Evolutionary conservation across 92 coral and sea anemone species (phyloP), one percentile per base, ranked within the genome.

Genomic region (Parazoanthus atlanticus): DNA sequence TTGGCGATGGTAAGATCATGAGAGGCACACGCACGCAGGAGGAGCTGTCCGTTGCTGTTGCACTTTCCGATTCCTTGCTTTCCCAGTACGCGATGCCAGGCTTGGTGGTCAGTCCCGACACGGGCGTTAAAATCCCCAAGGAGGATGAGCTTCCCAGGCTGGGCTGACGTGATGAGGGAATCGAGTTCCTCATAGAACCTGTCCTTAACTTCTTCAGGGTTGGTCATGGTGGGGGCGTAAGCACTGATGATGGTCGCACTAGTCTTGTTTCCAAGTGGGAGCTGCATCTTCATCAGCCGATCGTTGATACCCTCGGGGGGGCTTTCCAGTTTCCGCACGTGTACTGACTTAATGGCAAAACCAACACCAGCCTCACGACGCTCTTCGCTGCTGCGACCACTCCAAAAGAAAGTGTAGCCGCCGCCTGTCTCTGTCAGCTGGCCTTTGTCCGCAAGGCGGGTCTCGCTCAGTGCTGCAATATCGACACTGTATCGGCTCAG

Each of bases 61-160:
- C 84, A 43, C n/a, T 85, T 84, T 29, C 93, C 91, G 0, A 83
- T 69, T 34, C 91, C 91, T 56, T 88, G 80, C 77, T 69, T 67
- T 47, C 91, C 89, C 19, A 91, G n/a, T 25, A 80, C 69, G 33
- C 86, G 80, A 21, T 38, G n/a, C 78, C 90, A 88, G 52, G 1
- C 34, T 8, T 17, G 17, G 46, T 25, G 19, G 85, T 88, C 76
- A 15, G 16, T 2, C 5, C 88, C 91, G 16, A 61, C 87, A 13
- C 87, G 29, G 5, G 91, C 86, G 49, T 80, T 88, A 8, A 88
- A 88, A 23, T 88, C n/a, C 90, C 25, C 86, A 77, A 38, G 74
- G 90, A 87, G 52, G 29, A 70, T 70, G 31, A 70, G 33, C 33
- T 70, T 70, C 3, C 15, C 75, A 5, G 32, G 2, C 33, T 70